Evolutionary conservation across 2,888 invertebrate species (phyloP).

Genomic region (Kuschelorhynchus macadamiae): DNA sequence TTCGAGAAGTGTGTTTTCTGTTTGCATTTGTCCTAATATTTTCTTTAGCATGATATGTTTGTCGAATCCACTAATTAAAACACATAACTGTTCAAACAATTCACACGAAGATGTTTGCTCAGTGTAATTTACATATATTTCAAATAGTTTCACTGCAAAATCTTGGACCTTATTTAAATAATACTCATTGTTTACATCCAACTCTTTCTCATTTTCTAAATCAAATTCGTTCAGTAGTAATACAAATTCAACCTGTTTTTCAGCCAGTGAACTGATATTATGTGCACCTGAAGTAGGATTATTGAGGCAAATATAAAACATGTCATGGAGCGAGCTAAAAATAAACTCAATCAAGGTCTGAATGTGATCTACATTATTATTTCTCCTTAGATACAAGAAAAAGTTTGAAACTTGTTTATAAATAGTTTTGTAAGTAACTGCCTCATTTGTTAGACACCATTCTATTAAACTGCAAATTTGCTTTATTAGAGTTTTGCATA

Average conservation of each 20-base stretch:
- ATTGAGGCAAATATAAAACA: constrained; percentile 61
- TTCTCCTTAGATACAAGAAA: constrained; percentile 73
- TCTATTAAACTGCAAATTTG: constrained; percentile 70
- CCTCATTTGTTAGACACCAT: constrained; percentile 68
- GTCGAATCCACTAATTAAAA: constrained; percentile 73
- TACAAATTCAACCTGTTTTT: constrained; percentile 70
- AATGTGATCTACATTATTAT: constrained; percentile 64
- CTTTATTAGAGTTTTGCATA: constrained; percentile 68
- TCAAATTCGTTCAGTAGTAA: constrained; percentile 67
- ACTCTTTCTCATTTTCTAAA: constrained; percentile 61
- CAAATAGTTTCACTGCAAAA: constrained; percentile 69
- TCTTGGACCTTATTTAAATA: constrained; percentile 70
- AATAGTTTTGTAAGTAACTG: constrained; percentile 67
- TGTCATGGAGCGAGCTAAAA: constrained; percentile 64
- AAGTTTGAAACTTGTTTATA: constrained; percentile 71
- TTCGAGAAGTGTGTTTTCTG: constrained; percentile 52
- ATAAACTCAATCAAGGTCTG: constrained; percentile 64
- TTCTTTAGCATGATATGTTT: constrained; percentile 70
- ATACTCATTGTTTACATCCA: constrained; percentile 51
- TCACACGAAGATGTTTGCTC: constrained; percentile 67
- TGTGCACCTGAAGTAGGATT: constrained; percentile 54
- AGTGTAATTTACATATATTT: constrained; percentile 73
- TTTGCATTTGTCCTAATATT: constrained; percentile 63
- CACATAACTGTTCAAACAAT: constrained; percentile 71
- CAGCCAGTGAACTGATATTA: constrained; percentile 52